Conservation (phyloP, 1,140 invertebrate genomes). For the Leptinotarsa undecemlineata region DNA sequence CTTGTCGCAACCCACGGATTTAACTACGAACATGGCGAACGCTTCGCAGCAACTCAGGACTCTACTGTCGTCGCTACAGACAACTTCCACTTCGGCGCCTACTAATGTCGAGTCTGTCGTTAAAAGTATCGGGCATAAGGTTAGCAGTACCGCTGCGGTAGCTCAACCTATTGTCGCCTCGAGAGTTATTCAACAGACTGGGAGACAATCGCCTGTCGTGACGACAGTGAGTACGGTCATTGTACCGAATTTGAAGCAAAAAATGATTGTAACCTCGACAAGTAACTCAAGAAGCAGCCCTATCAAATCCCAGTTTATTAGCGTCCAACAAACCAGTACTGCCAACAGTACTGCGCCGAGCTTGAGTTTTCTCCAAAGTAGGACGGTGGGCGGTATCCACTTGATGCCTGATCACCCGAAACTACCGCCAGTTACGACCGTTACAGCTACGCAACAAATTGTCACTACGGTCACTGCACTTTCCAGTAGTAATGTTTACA, state of each 20-base stretch:
- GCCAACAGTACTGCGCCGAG: conserved; percentile 43
- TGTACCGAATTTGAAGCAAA: conserved; percentile 47
- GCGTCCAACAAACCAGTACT: conserved; percentile 49
- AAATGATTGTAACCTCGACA: conserved; percentile 23
- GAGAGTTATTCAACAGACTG: conserved; percentile 41
- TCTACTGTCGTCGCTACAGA: conserved; percentile 64
- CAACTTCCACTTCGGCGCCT: conserved; percentile 48
- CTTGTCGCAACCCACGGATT: conserved; percentile 69
- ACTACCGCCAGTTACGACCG: conserved; percentile 37
- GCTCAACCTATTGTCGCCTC: conserved; percentile 39
- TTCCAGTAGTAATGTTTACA: conserved; percentile 26
- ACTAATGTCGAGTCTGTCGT: conserved; percentile 46
- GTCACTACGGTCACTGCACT: conserved; percentile 9
- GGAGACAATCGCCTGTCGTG: conserved; percentile 30
- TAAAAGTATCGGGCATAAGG: conserved; percentile 40
- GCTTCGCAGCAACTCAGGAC: conserved; percentile 69
- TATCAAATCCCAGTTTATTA: conserved; percentile 19
- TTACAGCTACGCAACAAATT: conserved; percentile 23
- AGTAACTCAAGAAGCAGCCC: conserved; percentile 24
- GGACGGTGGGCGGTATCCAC: conserved; percentile 32
- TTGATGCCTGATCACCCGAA: conserved; percentile 46
- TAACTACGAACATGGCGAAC: conserved; percentile 71
- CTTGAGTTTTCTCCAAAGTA: conserved; percentile 30
- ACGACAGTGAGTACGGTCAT: conserved; percentile 44
- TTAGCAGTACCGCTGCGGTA: conserved; percentile 34